Percentiles rank a stretch among this genome's conserved stretches.
phyloP scores from a whole-genome alignment of 2,113 vertebrate genomes.

The Astur gentilis region DNA sequence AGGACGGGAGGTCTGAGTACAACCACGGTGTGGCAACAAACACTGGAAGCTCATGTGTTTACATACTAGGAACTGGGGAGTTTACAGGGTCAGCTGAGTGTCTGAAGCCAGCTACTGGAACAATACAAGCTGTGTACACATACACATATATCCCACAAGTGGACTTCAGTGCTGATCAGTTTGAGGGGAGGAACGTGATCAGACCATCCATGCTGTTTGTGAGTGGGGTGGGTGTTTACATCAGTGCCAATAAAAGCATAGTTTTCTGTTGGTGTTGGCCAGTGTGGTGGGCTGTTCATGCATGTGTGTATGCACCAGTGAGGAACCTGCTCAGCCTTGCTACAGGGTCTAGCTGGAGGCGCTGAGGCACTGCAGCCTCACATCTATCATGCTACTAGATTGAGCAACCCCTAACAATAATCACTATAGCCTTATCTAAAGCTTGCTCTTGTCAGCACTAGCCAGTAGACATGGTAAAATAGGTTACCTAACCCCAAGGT shows the following conservation, averaged over 20 bases:
- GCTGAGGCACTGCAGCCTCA: not conserved
- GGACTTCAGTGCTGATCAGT: no score
- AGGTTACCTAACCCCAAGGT: not conserved
- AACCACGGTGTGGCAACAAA: not conserved
- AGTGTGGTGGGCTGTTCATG: not conserved
- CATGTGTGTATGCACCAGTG: no score
- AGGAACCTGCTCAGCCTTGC: not conserved
- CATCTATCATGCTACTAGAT: not conserved
- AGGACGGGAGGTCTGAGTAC: not conserved
- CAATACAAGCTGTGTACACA: no score
- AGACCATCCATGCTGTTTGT: not conserved
- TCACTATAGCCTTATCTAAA: not conserved
- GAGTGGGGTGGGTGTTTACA: not conserved
- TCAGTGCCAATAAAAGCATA: not conserved
- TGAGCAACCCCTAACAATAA: not conserved
- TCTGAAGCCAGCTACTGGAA: not conserved
- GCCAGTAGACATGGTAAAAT: not conserved
- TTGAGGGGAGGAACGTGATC: not conserved
- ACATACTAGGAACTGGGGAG: not conserved
- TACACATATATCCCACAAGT: accelerated
- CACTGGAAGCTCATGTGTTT: not conserved
- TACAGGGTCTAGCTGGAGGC: not conserved
- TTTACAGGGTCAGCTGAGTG: not conserved
- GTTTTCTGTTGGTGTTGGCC: not conserved
- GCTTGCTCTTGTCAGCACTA: not conserved